Percentiles rank a stretch among this genome's conserved stretches.
Evolutionary conservation across 2,797 vertebrate species (phyloP).

Genomic region (Vireo griseus): DNA sequence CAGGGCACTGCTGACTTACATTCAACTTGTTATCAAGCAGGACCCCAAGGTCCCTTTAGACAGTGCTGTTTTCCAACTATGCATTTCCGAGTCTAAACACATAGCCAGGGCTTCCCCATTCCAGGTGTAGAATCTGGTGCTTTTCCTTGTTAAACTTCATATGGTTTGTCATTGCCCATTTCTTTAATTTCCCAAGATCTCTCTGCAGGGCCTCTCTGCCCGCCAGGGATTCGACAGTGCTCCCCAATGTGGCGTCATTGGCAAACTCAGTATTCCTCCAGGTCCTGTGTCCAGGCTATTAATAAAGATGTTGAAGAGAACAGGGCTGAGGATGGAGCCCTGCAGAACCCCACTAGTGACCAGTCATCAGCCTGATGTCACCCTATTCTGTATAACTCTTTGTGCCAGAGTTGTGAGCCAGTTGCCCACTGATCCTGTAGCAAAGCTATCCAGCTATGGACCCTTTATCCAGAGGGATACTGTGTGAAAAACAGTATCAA

Average conservation of each 20-base stretch:
- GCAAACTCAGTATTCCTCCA: not conserved
- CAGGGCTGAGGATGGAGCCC: not conserved
- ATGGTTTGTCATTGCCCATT: not conserved
- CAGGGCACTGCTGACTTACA: not conserved
- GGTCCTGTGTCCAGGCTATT: not conserved
- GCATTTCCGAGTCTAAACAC: not conserved
- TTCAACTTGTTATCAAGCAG: fast-evolving
- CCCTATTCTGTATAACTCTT: no score
- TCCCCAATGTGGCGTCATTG: not conserved
- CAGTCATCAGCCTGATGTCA: fast-evolving
- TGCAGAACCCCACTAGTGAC: not conserved
- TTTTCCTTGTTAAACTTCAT: not conserved
- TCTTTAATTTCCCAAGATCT: not conserved
- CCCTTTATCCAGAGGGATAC: not conserved
- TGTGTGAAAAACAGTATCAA: not conserved
- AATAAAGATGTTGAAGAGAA: not conserved
- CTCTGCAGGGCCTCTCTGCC: not conserved
- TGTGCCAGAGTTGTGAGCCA: not conserved
- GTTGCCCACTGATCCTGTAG: fast-evolving
- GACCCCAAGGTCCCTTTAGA: not conserved
- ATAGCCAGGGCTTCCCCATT: not conserved
- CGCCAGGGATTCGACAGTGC: fast-evolving
- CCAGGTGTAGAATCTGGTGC: not conserved
- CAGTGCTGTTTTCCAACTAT: not conserved
- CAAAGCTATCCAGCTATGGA: not conserved